phyloP scores from a whole-genome alignment of 2,888 invertebrate species.

The Halocaridina rubra region DNA sequence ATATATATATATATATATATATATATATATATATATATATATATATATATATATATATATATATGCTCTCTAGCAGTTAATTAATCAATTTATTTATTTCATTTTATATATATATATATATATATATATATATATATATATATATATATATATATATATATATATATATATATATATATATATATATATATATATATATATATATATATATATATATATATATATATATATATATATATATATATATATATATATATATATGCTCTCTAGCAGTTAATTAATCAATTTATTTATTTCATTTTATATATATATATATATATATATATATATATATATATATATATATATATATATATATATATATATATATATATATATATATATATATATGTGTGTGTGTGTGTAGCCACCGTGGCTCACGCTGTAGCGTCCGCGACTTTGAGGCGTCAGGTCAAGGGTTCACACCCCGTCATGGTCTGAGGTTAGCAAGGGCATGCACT shows the following conservation, averaged over 20 bases:
- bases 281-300: not conserved
- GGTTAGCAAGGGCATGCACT: too few species aligned
- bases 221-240: not conserved
- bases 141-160: not conserved
- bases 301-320: not conserved
- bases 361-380: not conserved
- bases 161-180: not conserved
- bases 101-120: not conserved
- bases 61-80: not conserved
- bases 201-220: not conserved
- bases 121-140: slow-evolving; percentile 1
- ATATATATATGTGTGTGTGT: too few species aligned
- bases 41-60: slow-evolving; percentile 1
- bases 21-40: not conserved
- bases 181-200: not conserved
- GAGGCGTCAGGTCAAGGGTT: too few species aligned
- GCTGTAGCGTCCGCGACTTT: too few species aligned
- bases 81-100: not conserved
- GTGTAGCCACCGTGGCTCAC: too few species aligned
- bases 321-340: not conserved
- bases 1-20: not conserved
- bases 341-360: not conserved
- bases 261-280: not conserved
- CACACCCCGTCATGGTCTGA: too few species aligned
- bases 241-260: not conserved